These are phyloP conservation scores for Lymantria dispar DNA, from an alignment of 2,888 invertebrate species.

Conservation along the genomic window DNA sequence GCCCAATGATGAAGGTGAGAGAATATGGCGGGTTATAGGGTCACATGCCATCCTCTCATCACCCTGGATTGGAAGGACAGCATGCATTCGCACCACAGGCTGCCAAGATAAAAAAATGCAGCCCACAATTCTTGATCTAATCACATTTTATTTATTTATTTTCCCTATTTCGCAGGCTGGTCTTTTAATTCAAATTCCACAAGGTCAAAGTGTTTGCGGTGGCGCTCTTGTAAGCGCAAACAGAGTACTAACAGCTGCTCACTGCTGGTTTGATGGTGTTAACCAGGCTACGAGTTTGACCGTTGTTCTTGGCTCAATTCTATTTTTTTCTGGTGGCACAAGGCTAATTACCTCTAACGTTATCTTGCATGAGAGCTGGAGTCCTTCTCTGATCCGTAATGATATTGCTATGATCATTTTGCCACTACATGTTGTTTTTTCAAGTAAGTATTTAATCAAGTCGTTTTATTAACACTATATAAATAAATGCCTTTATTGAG, in stretches of 20 bases:
- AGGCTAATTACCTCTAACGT: constrained; percentile 39
- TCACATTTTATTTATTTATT: no score
- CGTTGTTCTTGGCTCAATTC: constrained; percentile 48
- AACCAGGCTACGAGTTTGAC: constrained; percentile 44
- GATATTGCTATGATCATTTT: constrained; percentile 51
- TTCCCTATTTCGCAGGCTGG: constrained; percentile 34
- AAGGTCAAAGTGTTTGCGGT: constrained; percentile 43
- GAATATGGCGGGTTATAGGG: no score
- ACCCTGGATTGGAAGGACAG: no score
- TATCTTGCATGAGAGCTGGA: constrained; percentile 46
- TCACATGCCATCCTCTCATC: no score
- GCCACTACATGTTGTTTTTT: constrained; percentile 18
- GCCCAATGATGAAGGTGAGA: no score
- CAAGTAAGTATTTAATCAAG: constrained; percentile 28
- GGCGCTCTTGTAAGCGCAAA: constrained; percentile 37
- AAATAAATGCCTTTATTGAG: neutral
- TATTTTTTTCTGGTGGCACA: constrained; percentile 51
- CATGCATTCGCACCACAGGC: no score
- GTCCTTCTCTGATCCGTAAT: constrained; percentile 39
- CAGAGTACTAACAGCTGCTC: constrained; percentile 47
- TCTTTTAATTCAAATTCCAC: constrained; percentile 27
- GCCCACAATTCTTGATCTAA: no score
- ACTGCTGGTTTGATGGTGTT: constrained; percentile 50
- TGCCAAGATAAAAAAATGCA: no score
- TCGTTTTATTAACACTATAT: neutral